A percentile compares a stretch with the other conserved stretches of the same genome.
Evolutionary conservation across 1,140 invertebrate genomes (phyloP).

Genomic region (Pemphigus obesinymphae): DNA sequence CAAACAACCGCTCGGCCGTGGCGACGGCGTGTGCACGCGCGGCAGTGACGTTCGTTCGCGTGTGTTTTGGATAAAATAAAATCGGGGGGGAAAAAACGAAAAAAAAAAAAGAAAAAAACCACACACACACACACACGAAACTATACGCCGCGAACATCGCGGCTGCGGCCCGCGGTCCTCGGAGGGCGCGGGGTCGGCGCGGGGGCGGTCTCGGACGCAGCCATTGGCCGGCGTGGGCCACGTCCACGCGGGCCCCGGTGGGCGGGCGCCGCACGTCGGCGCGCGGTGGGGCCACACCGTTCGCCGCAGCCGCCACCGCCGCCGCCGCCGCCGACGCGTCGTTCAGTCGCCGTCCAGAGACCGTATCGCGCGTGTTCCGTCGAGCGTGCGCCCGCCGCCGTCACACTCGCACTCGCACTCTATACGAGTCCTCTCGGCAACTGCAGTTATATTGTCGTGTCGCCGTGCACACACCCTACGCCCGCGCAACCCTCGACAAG

Average conservation of each 20-base stretch:
- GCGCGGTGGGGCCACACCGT: neutral
- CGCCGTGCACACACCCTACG: neutral
- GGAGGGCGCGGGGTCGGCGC: neutral
- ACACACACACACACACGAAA: neutral
- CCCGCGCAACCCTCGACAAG: neutral
- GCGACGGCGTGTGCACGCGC: neutral
- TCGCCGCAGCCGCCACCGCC: neutral
- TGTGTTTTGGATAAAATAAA: constrained; percentile 24
- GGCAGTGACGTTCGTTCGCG: neutral
- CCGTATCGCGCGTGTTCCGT: constrained; percentile 1
- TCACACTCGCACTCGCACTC: neutral
- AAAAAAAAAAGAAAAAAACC: neutral
- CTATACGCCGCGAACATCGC: neutral
- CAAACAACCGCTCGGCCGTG: neutral
- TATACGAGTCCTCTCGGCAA: too few species aligned
- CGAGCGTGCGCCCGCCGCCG: constrained; percentile 16
- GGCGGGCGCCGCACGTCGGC: neutral
- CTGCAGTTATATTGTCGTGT: neutral
- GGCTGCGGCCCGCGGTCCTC: neutral
- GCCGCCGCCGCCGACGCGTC: neutral
- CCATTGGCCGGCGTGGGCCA: constrained; percentile 30
- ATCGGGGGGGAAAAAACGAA: neutral
- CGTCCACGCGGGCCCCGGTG: constrained; percentile 21
- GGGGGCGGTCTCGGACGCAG: neutral
- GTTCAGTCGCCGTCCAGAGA: constrained; percentile 40